phyloP scores from a whole-genome alignment of 1,140 invertebrate genomes.

The Berghia stephanieae region DNA sequence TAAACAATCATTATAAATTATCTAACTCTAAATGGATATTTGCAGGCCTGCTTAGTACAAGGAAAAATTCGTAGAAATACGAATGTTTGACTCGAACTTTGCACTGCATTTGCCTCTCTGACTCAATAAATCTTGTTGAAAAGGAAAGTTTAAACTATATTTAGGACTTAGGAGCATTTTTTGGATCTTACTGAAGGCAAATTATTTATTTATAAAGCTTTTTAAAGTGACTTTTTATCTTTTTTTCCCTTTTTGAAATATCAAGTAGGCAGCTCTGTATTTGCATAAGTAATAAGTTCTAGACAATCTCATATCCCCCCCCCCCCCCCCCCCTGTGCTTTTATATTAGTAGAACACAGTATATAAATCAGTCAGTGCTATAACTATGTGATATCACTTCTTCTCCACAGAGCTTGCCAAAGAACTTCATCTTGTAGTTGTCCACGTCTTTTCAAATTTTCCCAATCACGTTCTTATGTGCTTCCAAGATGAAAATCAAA shows the following conservation, averaged over 20 bases:
- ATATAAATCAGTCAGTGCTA: not conserved
- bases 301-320: not conserved
- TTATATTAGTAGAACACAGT: not conserved
- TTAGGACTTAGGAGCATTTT: too few species aligned
- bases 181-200: too few species aligned
- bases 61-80: too few species aligned
- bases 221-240: not conserved
- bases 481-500: not conserved
- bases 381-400: not conserved
- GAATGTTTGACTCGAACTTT: too few species aligned
- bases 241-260: not conserved
- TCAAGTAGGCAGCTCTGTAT: not conserved
- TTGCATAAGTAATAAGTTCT: not conserved
- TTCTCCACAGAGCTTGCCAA: constrained; percentile 26
- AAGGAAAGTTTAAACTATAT: too few species aligned
- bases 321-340: not conserved
- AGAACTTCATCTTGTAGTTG: constrained; percentile 36
- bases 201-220: not conserved
- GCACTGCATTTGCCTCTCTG: too few species aligned
- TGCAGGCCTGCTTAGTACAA: too few species aligned
- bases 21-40: too few species aligned
- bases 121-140: too few species aligned
- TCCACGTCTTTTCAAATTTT: constrained; percentile 38
- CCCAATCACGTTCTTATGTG: constrained; percentile 40
- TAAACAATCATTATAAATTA: too few species aligned